phyloP scores from a whole-genome alignment of 2,888 invertebrate species.

The Mechanitis mazaeus region DNA sequence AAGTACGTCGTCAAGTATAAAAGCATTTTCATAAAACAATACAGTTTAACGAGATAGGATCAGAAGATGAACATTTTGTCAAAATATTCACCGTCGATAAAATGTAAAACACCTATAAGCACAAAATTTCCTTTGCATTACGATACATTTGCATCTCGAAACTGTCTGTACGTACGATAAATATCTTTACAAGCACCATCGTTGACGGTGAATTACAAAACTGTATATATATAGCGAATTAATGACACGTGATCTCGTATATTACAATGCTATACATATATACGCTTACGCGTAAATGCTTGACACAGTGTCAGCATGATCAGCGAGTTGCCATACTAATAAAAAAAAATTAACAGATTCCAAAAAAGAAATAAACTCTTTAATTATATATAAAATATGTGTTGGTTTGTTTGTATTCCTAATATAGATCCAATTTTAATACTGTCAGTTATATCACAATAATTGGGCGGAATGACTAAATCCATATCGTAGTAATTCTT shows the following conservation, averaged over 20 bases:
- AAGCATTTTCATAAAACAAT: neutral
- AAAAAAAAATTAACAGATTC: too few relatives aligned
- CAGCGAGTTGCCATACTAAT: too few relatives aligned
- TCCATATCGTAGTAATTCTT: slow-evolving; percentile 1
- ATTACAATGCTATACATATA: too few relatives aligned
- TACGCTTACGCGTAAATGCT: too few relatives aligned
- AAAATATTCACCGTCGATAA: slow-evolving; percentile 5
- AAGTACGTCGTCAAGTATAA: too few relatives aligned
- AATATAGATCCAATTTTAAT: neutral
- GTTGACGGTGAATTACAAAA: slow-evolving; percentile 18
- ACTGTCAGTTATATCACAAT: neutral
- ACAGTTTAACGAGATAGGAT: slow-evolving; percentile 25
- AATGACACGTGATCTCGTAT: neutral
- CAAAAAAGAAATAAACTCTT: too few relatives aligned
- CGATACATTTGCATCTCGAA: slow-evolving; percentile 7
- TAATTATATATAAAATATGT: too few relatives aligned
- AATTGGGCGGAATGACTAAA: neutral
- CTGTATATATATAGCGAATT: neutral
- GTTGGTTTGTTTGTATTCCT: neutral
- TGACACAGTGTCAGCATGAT: too few relatives aligned
- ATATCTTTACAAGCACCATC: slow-evolving; percentile 15
- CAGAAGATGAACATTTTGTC: slow-evolving; percentile 4
- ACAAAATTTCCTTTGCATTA: slow-evolving; percentile 24
- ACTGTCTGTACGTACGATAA: slow-evolving; percentile 22
- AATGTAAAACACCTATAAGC: slow-evolving; percentile 19